Percentiles rank a stretch among this genome's conserved stretches.
Conservation (phyloP, 1,140 invertebrate genomes). For the Sarcophaga bullata region DNA sequence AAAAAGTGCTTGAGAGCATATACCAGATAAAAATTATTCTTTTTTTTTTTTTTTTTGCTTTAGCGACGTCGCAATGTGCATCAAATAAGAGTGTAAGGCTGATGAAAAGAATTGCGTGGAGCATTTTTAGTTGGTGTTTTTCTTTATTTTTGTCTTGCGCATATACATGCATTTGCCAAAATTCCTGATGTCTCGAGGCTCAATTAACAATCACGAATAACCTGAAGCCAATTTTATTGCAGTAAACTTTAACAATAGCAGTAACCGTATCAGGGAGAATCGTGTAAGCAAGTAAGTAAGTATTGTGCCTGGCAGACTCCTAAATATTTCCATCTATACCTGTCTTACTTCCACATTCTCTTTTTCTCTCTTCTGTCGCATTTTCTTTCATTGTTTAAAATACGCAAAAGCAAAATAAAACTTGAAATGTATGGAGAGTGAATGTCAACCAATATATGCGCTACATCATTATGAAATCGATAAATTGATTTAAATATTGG, state of each 20-base stretch:
- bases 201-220: conserved; percentile 44
- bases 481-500: too few relatives aligned
- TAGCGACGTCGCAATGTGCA: background rate
- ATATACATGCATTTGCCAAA: conserved; percentile 2
- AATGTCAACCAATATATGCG: too few relatives aligned
- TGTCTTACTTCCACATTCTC: too few relatives aligned
- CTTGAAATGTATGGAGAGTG: too few relatives aligned
- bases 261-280: conserved; percentile 5
- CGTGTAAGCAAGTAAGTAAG: conserved; percentile 8
- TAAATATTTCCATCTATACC: too few relatives aligned
- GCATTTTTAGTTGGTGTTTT: background rate
- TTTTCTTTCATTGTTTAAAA: too few relatives aligned
- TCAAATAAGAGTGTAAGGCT: background rate
- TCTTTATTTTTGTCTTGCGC: background rate
- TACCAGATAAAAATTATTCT: background rate
- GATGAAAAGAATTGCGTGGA: conserved; percentile 29
- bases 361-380: too few relatives aligned
- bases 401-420: too few relatives aligned
- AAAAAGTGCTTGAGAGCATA: background rate
- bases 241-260: conserved; percentile 22
- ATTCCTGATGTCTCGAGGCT: conserved; percentile 42
- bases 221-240: background rate
- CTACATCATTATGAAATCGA: too few relatives aligned
- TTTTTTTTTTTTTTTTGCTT: too few relatives aligned
- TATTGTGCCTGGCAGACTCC: background rate